phyloP scores from a whole-genome alignment of 2,113 vertebrate genomes.

The Drymodes brunneopygia region DNA sequence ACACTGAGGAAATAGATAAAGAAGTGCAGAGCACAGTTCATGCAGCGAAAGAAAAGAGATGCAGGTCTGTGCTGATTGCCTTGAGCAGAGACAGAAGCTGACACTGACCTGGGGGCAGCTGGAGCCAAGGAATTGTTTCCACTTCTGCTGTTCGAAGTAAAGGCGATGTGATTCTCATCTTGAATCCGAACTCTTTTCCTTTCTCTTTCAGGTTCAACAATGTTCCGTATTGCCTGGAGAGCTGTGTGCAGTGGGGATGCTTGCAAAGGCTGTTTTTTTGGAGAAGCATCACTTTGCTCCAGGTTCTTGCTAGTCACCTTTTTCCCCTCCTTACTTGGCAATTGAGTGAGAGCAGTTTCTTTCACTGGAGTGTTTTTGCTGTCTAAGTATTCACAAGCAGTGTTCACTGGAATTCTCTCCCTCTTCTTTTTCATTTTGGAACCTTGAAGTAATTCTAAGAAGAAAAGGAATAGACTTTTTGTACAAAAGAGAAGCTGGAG shows the following conservation, averaged over 20 bases:
- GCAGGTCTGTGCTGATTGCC: slow-evolving; percentile 53
- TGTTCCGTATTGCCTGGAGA: neutral
- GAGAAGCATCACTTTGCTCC: neutral
- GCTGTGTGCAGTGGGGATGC: neutral
- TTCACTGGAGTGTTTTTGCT: neutral
- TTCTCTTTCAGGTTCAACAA: slow-evolving; percentile 14
- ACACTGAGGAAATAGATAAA: slow-evolving; percentile 72
- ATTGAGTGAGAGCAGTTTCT: neutral
- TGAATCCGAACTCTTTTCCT: slow-evolving; percentile 76
- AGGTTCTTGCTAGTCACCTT: neutral
- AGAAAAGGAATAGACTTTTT: neutral
- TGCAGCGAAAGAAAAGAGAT: slow-evolving; percentile 70
- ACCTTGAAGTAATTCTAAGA: slow-evolving; percentile 71
- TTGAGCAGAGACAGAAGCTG: slow-evolving; percentile 48
- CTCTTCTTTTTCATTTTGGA: slow-evolving; percentile 73
- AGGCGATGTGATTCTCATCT: slow-evolving; percentile 24
- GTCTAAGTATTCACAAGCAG: neutral
- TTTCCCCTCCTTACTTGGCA: slow-evolving; percentile 5
- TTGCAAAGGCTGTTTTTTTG: neutral
- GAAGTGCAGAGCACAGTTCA: slow-evolving; percentile 70
- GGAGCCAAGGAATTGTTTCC: slow-evolving; percentile 18
- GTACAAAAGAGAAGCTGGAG: neutral
- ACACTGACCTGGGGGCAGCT: slow-evolving; percentile 79
- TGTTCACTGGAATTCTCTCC: slow-evolving; percentile 78
- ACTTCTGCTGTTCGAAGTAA: slow-evolving; percentile 7